phyloP scores from a whole-genome alignment of 2,888 invertebrate genomes.

The Eupelmus urozonus region DNA sequence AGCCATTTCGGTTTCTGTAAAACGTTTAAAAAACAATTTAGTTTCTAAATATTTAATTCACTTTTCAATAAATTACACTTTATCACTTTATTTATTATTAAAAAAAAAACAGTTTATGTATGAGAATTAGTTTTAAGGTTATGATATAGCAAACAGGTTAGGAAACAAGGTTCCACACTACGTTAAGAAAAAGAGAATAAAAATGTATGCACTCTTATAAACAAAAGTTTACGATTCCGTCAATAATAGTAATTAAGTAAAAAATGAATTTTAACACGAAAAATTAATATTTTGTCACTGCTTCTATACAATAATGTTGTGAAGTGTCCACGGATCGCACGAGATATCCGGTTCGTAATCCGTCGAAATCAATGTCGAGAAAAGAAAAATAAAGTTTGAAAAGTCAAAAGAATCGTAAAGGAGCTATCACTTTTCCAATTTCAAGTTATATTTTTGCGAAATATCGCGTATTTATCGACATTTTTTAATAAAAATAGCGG shows the following conservation, averaged over 20 bases:
- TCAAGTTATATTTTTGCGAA: conserved; percentile 64
- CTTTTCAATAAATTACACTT: background rate
- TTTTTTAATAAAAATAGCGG: conserved; percentile 65
- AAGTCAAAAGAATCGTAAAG: conserved; percentile 46
- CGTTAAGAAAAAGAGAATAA: no score
- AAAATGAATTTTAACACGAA: conserved; percentile 6
- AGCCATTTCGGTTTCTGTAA: conserved; percentile 79
- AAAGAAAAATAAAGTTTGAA: conserved; percentile 54
- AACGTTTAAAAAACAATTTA: conserved; percentile 13
- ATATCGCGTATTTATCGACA: conserved; percentile 56
- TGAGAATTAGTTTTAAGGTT: conserved; percentile 13
- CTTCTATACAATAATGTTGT: conserved; percentile 60
- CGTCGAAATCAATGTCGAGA: conserved; percentile 64
- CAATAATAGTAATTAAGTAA: background rate
- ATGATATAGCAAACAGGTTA: conserved; percentile 48
- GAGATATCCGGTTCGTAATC: conserved; percentile 64
- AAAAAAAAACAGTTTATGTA: background rate
- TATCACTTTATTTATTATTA: background rate
- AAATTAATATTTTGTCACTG: conserved; percentile 11
- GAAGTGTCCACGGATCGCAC: conserved; percentile 44
- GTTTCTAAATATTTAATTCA: background rate
- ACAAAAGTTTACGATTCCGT: background rate
- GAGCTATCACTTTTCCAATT: conserved; percentile 17
- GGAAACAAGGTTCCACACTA: background rate
- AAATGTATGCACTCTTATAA: no score